Evolutionary conservation across 2,113 vertebrate genomes (phyloP), one percentile per base, ranked within the genome.

Genomic region (Typhlomys cinereus): DNA sequence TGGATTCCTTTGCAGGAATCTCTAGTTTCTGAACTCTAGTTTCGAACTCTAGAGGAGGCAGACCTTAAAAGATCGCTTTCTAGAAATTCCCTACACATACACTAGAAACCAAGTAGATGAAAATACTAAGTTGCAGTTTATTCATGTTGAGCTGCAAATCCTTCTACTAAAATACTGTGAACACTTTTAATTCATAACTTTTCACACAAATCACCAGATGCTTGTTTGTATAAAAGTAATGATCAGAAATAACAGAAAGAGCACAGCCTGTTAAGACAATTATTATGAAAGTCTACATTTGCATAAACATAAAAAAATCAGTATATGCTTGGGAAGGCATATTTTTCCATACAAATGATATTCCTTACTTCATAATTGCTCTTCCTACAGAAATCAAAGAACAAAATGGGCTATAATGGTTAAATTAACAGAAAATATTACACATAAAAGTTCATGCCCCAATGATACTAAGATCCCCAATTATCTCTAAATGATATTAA

Each of bases 131-230:
- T 44, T 91, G 41, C 27, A 67, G 50, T 80, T n/a, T 36, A 69
- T n/a, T 36, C 48, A 76, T 31, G 7, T n/a, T 82, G 20, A 78
- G 34, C 27, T 61, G 4, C 4, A 88, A 69, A 18, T n/a, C n/a
- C 90, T 34, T 34, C 10, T 71, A 89, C 31, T 70, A 76, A 41
- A 7, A 12, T 14, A 31, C 52, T 70, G 10, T 62, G 18, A 81
- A 80, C 85, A 81, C 44, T 85, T 92, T 95, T 52, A 90, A 54
- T 64, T 90, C 85, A 78, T 66, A 89, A 74, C 23, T 71, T 61
- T 69, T n/a, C 57, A 71, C n/a, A 82, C 17, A 73, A 69, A 62
- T 71, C 61, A 78, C 78, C 67, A 62, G 39, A 44, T 79, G 36
- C 2, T 57, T 69, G 34, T 48, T 54, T 54, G 48, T 79, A 76